A percentile compares a stretch with the other conserved stretches of the same genome.
Evolutionary conservation across 2,888 invertebrate genomes (phyloP).

Genomic region (Amaurobius ferox): DNA sequence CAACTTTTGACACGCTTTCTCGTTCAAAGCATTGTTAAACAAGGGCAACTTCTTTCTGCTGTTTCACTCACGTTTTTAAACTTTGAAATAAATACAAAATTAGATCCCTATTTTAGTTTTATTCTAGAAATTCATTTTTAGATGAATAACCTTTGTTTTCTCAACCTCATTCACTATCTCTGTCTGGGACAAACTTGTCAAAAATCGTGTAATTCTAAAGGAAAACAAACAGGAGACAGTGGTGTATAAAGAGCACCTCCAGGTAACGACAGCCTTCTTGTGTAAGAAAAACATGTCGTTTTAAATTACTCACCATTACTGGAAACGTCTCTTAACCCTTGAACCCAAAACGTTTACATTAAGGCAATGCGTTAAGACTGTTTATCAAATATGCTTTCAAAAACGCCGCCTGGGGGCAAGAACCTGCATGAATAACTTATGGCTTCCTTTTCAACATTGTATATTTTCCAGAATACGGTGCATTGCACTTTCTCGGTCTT

Average conservation of each 20-base stretch:
- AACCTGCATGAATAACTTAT: background rate
- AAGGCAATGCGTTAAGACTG: background rate
- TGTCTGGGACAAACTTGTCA: too few relatives aligned
- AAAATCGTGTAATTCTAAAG: too few relatives aligned
- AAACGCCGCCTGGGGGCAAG: background rate
- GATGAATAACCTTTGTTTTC: too few relatives aligned
- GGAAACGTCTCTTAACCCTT: background rate
- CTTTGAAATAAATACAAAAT: too few relatives aligned
- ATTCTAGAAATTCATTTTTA: too few relatives aligned
- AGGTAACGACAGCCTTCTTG: background rate
- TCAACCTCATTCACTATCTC: too few relatives aligned
- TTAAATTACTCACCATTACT: background rate
- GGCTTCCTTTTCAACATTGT: background rate
- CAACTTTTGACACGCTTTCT: too few relatives aligned
- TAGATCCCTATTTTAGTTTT: too few relatives aligned
- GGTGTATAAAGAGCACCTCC: background rate
- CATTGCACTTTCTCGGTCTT: slow-evolving; percentile 1
- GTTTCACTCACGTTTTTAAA: too few relatives aligned
- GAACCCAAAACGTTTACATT: background rate
- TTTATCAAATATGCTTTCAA: background rate
- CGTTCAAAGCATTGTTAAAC: too few relatives aligned
- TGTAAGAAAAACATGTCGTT: background rate
- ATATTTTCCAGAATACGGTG: background rate
- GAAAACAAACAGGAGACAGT: too few relatives aligned
- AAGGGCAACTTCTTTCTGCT: too few relatives aligned